Base-by-base conservation (phyloP, 1,140 invertebrate species). In the Dendroctonus ponderosae region DNA sequence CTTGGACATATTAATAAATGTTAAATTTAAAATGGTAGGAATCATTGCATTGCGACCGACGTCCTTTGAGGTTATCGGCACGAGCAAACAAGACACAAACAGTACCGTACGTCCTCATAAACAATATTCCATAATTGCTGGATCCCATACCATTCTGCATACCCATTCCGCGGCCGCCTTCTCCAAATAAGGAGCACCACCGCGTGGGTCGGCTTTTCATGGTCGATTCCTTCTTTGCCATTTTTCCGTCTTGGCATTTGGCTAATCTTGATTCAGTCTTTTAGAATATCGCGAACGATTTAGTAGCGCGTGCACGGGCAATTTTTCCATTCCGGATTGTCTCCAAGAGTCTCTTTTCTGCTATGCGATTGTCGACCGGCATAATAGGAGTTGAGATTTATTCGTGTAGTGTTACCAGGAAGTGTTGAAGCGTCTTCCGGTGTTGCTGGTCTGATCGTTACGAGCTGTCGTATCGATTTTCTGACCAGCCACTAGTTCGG, bases 381-480 rank as follows among this genome's bases (percentile, higher is more conserved):
- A 68, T 68, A 68, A 68, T 68, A 68, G 66, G 52, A 68, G 63
- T 68, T 68, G 66, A 68, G 66, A 63, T 63, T 61, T 12, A 15
- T 44, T 56, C n/a, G n/a, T n/a, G n/a, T n/a, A n/a, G n/a, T n/a
- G n/a, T n/a, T n/a, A n/a, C n/a, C n/a, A n/a, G n/a, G n/a, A n/a
- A n/a, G 44, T 44, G 43, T 8, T 49, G 43, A 54, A 44, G 41
- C 42, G 38, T 57, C 52, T 51, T 40, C 9, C 9, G 7, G n/a
- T 48, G 42, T 15, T 60, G n/a, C n/a, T 39, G 53, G 66, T 62
- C 66, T 62, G 59, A 38, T 68, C 66, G 58, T 63, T 68, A 68
- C 61, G 57, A 7, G 37, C 11, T 43, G 12, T 14, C 46, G 56
- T 59, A 59, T n/a, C 56, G 48, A 41, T 12, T 50, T 52, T 52